Base-by-base conservation (phyloP, 1,140 invertebrate genomes). In the Rhopalosiphum padi region DNA sequence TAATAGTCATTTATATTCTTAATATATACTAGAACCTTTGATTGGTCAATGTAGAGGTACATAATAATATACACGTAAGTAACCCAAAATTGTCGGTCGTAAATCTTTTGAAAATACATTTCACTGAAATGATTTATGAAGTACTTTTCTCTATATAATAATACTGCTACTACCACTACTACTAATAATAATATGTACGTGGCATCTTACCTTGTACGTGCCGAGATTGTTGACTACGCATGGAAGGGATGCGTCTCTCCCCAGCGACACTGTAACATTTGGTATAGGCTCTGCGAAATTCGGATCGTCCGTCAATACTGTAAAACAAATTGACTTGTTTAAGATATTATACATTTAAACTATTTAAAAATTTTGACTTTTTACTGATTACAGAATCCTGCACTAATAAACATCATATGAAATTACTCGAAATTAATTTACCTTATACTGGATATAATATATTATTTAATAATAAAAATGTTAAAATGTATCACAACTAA, bases 171-270 rank as follows among this genome's bases (percentile, higher is more conserved):
- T 89, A 87, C 46, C 25, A 35, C 35, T 46, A 85, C 41, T 25
- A 60, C 53, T n/a, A 46, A 90, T 83, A 46, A 94, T 82, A 91
- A 94, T 82, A 82, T 94, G 55, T 51, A 87, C 93, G 83, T 90
- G 94, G 48, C 86, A 94, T 53, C 95, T 96, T 96, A 98, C 98
- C 97, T 98, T 98, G 95, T 98, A 98, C 94, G 96, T 96, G 94
- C 98, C 97, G 93, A 98, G 96, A 95, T 98, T 98, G 95, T 98
- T 97, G 68, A 98, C 97, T 90, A 98, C 97, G 94, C 98, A 98
- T 23, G 98, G 97, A 94, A 98, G 95, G 94, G 97, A 98, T 83
- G 98, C 98, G 95, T 98, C 98, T 94, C 98, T 96, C 93, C 98
- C 98, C 43, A 98, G 96, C 85, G 98, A 97, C 88, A 98, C 98